Evolutionary conservation across 2,888 invertebrate species (phyloP).

Genomic region (Drosophila macrospina): DNA sequence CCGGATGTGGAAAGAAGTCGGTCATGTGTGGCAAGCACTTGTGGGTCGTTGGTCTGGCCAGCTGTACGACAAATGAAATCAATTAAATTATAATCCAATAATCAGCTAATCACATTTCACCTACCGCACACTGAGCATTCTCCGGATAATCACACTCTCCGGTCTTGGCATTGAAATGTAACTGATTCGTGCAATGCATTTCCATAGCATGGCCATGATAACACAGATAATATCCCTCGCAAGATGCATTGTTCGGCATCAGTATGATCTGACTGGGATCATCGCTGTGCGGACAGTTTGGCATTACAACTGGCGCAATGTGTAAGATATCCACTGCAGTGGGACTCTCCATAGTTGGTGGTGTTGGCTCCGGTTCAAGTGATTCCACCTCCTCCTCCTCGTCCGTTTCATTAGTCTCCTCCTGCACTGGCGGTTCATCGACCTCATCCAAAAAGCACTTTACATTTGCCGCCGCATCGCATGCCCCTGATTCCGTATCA

Average conservation of each 20-base stretch:
- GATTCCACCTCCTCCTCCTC: conserved; percentile 25
- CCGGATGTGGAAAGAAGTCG: conserved; percentile 83
- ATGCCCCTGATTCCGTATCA: conserved; percentile 66
- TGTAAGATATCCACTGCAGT: conserved; percentile 56
- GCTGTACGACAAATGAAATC: conserved; percentile 35
- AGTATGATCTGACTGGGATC: conserved; percentile 80
- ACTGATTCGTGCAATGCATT: conserved; percentile 82
- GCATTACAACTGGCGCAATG: conserved; percentile 66
- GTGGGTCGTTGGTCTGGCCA: conserved; percentile 62
- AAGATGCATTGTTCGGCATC: conserved; percentile 74
- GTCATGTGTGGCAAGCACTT: conserved; percentile 79
- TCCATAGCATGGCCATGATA: conserved; percentile 81
- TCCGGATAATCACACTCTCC: conserved; percentile 82
- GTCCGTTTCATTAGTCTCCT: conserved; percentile 5
- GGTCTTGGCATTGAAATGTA: conserved; percentile 79
- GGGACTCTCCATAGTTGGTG: conserved; percentile 48
- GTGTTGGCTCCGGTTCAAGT: conserved; percentile 37
- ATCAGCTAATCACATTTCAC: conserved; percentile 10
- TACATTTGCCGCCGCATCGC: conserved; percentile 74
- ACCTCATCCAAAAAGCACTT: conserved; percentile 71
- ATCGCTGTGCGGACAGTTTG: conserved; percentile 73
- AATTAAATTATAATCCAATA: neutral
- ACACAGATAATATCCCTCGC: conserved; percentile 83
- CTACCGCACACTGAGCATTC: conserved; percentile 76
- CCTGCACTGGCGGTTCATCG: conserved; percentile 48